A percentile compares a stretch with the other conserved stretches of the same genome.
Evolutionary conservation across 2,113 vertebrate species (phyloP).

Genomic region (Sander vitreus): DNA sequence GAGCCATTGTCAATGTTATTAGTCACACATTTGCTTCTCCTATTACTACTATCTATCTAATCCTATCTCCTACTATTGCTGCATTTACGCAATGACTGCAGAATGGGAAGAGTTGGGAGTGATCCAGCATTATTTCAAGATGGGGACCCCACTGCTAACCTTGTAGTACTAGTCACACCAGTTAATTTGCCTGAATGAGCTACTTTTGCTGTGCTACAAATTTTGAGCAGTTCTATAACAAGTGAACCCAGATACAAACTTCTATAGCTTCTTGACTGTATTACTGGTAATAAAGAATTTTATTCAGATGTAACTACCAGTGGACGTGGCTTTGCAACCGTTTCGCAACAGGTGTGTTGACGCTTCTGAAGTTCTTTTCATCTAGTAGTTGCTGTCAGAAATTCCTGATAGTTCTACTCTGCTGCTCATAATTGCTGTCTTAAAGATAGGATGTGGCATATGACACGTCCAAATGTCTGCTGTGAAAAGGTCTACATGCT

Average conservation of each 20-base stretch:
- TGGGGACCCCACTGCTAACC: background rate
- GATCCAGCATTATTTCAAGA: background rate
- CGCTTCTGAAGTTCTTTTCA: background rate
- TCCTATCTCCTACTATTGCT: background rate
- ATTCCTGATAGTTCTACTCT: background rate
- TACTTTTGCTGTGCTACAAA: background rate
- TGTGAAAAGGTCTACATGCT: background rate
- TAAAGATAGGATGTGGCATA: background rate
- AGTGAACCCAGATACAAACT: background rate
- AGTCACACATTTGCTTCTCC: background rate
- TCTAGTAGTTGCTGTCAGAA: too few species aligned
- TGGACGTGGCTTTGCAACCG: background rate
- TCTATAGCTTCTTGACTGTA: background rate
- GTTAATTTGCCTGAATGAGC: background rate
- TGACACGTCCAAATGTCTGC: background rate
- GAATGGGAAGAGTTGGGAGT: background rate
- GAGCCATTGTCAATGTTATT: background rate
- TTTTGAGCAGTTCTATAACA: background rate
- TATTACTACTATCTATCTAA: background rate
- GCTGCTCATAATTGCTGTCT: background rate
- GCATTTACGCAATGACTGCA: background rate
- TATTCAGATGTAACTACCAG: background rate
- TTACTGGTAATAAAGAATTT: background rate
- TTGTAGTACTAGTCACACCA: background rate
- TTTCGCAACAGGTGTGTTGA: background rate